A percentile compares a stretch with the other conserved stretches of the same genome.
These are phyloP conservation scores for Panurus biarmicus DNA, from an alignment of 2,113 vertebrate species.

Conservation along the genomic window DNA sequence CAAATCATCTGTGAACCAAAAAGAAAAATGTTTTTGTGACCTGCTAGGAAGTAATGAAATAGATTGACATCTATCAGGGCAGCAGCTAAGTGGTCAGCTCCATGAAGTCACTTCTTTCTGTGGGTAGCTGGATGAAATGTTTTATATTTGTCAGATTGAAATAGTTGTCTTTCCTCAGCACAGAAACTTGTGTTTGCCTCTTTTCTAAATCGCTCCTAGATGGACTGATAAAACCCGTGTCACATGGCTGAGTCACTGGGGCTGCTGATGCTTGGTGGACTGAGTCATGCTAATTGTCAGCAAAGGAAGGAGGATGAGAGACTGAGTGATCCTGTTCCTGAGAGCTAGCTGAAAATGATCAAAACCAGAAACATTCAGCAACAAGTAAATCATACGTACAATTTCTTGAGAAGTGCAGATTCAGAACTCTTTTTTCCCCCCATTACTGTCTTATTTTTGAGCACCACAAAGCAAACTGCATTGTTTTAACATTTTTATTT, in stretches of 20 bases:
- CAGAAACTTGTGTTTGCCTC: background rate
- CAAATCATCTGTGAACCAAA: background rate
- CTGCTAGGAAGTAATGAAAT: background rate
- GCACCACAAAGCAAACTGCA: background rate
- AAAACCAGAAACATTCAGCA: background rate
- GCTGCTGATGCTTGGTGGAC: background rate
- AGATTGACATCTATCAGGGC: background rate
- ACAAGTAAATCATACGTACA: rapidly evolving
- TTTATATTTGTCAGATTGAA: background rate
- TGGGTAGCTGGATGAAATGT: background rate
- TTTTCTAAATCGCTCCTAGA: background rate
- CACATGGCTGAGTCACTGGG: background rate
- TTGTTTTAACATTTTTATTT: background rate
- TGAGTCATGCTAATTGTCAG: background rate
- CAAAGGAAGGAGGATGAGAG: background rate
- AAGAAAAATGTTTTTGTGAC: background rate
- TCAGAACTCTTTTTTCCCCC: background rate
- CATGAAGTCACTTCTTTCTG: background rate
- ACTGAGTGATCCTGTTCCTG: background rate
- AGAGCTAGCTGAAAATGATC: background rate
- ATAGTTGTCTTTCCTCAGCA: background rate
- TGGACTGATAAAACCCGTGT: background rate
- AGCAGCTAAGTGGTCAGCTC: background rate
- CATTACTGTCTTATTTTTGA: background rate
- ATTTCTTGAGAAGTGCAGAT: background rate